A percentile compares a stretch with the other conserved stretches of the same genome.
Evolutionary conservation across 2,113 vertebrate species (phyloP).

Genomic region (Atherinomorus stipes): DNA sequence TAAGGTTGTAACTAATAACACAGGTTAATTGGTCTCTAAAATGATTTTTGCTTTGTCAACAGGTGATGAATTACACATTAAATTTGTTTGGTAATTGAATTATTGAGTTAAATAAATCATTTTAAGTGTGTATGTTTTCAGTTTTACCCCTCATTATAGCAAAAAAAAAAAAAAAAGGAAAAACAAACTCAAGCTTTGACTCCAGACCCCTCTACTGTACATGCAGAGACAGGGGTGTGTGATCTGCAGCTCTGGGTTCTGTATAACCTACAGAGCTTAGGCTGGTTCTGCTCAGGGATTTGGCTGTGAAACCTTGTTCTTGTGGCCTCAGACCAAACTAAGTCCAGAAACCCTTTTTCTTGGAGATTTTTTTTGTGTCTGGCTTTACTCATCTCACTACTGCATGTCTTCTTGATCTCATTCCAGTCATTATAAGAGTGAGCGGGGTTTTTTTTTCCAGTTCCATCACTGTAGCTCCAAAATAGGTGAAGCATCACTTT

Average conservation of each 20-base stretch:
- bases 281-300: conserved; percentile 64
- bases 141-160: conserved; percentile 10
- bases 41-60: neutral
- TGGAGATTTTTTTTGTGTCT: conserved; percentile 62
- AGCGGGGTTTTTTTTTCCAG: conserved; percentile 26
- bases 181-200: conserved; percentile 52
- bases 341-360: conserved; percentile 50
- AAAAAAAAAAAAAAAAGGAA: conserved; percentile 16
- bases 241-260: conserved; percentile 51
- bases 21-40: neutral
- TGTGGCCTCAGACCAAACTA: conserved; percentile 68
- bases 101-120: conserved; percentile 3
- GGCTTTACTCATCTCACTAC: conserved; percentile 62
- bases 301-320: conserved; percentile 74
- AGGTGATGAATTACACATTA: conserved; percentile 7
- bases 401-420: conserved; percentile 26
- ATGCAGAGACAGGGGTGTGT: conserved; percentile 50
- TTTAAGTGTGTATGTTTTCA: conserved; percentile 22
- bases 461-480: conserved; percentile 39
- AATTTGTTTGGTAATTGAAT: conserved; percentile 9
- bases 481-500: conserved; percentile 50
- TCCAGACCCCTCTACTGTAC: conserved; percentile 21
- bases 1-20: neutral
- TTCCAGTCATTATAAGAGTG: conserved; percentile 25
- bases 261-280: conserved; percentile 56